Conservation (phyloP, 2,797 vertebrate species). For the Cyclura pinguis region DNA sequence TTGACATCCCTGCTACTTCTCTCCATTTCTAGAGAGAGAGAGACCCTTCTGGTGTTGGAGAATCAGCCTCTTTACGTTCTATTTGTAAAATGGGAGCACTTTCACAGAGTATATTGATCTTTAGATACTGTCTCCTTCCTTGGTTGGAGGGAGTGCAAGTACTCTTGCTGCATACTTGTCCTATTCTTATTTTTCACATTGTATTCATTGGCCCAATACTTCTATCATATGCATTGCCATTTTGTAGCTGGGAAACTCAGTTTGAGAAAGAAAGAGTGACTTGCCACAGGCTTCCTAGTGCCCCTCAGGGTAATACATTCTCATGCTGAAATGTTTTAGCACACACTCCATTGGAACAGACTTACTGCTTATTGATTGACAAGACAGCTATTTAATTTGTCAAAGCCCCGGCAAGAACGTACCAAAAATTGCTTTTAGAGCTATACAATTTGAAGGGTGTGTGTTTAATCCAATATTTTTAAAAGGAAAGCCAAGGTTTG, state of each 20-base stretch:
- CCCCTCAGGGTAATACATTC: background rate
- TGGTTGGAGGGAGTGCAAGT: background rate
- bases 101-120: background rate
- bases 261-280: background rate
- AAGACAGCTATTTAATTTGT: slow-evolving; percentile 52
- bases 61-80: background rate
- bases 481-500: slow-evolving; percentile 45
- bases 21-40: background rate
- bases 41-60: background rate
- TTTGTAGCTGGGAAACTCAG: background rate
- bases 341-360: background rate
- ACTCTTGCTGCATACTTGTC: background rate
- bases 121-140: background rate
- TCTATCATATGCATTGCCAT: background rate
- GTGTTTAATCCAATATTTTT: slow-evolving; percentile 36
- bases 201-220: background rate
- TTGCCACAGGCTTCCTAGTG: background rate
- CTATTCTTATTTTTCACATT: background rate
- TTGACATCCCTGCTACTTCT: background rate
- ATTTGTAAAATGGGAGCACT: slow-evolving; percentile 21
- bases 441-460: slow-evolving; percentile 49
- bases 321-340: background rate
- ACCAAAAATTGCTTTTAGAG: slow-evolving; percentile 50
- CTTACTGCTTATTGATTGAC: slow-evolving; percentile 3
- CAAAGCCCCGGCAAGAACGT: slow-evolving; percentile 47